Evolutionary conservation across 2,797 vertebrate genomes (phyloP), one percentile per base, ranked within the genome.

Genomic region (Pangasius larnaudii): DNA sequence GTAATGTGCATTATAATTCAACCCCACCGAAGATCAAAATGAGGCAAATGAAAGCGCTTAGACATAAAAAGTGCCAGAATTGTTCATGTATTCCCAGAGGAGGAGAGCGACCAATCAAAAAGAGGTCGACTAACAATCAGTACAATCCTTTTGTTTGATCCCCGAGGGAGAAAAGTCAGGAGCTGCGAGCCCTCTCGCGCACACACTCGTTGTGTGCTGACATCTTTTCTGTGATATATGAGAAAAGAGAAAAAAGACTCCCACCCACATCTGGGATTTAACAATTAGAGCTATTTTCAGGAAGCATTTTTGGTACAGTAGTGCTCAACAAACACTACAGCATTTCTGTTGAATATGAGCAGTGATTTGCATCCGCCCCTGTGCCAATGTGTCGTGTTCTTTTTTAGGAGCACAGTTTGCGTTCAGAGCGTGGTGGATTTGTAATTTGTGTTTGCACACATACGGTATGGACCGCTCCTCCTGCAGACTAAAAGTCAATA

Each of bases 1-100:
- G 91, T 90, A 92, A 93, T 93, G 91, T 89, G 92, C 93, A 95
- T 95, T 95, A 94, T 91, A 92, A 93, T 93, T 93, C 90, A 89
- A 72, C 90, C 65, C 91, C 46, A 24, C 80, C 3, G 3, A 83
- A 92, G 91, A 95, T 95, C 93, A 95, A 95, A 95, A 93, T 91
- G 87, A 93, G 67, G 86, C 82, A 85, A 89, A 80, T 89, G 75
- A 89, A 85, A 89, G 86, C 49, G 24, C 63, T 87, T 79, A 42
- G 74, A 85, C 58, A 85, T 89, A 56, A 85, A 87, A 87, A 67
- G 46, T 86, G 67, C 30, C 19, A 59, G 92, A 92, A 67, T 84
- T 91, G 88, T 92, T 88, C 89, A 87, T 92, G 88, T 89, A 51
- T 90, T 88, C 85, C 85, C 91, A 89, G 90, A 92, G 89, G 93